Evolutionary conservation across 1,140 invertebrate species (phyloP), one percentile per base, ranked within the genome.

Genomic region (Leptinotarsa defecta): DNA sequence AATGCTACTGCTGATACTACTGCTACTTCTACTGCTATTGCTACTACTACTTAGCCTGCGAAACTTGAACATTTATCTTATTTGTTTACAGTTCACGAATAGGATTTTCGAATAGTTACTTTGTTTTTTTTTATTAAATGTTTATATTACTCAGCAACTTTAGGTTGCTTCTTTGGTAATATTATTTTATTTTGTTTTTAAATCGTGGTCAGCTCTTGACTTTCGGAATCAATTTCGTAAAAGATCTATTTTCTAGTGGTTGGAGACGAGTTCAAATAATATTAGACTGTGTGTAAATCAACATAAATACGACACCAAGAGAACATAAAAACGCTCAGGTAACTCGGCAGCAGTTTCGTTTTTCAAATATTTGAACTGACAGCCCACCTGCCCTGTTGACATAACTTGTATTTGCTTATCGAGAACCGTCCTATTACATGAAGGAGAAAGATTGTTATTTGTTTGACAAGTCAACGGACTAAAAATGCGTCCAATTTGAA

Each of bases 401-500:
- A 70, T 70, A 70, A 70, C 48, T 70, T 68, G 24, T 68, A 70
- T 70, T 70, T 70, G 34, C 68, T 70, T 70, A 70, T 70, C 68
- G 68, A 49, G 68, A 70, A 70, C 19, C n/a, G 68, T 48, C 68
- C 68, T 48, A 49, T 70, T 70, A 70, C 43, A 49, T 22, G 48
- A 2, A 49, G 48, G n/a, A 52, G 68, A 34, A 15, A 49, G 48
- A 19, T 48, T 15, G 48, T 70, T 52, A 70, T 49, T 57, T 57
- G 52, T 57, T 57, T 57, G 17, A 57, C 52, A 57, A 57, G 52
- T 57, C 52, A 68, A 68, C 65, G 65, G 65, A 68, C 65, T 24
- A 68, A 68, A 64, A 68, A 68, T 68, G 65, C 43, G 24, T 24
- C 17, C 43, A 27, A 68, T 68, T 68, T 43, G 65, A 68, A 68